Evolutionary conservation across 2,888 invertebrate species (phyloP), one percentile per base, ranked within the genome.

Genomic region (Cataglyphis rosenhaueri): DNA sequence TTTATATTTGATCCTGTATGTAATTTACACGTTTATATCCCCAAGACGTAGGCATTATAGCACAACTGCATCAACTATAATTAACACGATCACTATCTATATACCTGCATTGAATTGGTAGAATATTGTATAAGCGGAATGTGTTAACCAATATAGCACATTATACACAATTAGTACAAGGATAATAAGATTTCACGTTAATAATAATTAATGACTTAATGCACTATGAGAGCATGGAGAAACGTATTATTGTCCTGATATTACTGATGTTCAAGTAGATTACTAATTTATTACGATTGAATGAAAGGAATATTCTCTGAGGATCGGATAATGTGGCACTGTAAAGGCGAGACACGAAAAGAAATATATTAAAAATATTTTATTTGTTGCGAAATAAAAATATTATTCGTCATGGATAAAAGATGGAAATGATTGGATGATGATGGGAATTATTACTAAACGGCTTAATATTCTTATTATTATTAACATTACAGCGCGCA

Each of bases 221-320:
- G 32, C 70, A 35, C 21, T 12, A n/a, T 78, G 32, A 44, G 70
- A 78, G 78, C 78, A 79, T 79, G 78, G 44, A 70, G 21, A 38
- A 59, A 57, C 76, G 29, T 59, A 59, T 12, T 35, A 18, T 59
- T 52, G n/a, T 52, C 6, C 48, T 52, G 48, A 48, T 48, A 48
- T 48, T 52, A 61, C 64, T 83, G 32, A 65, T 70, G 48, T 65
- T 57, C 55, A 70, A 66, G 38, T 62, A 57, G 70, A 86, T 83
- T 52, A 52, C 48, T 88, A 88, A 88, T 88, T 44, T 61, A 12
- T 61, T 44, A 65, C 68, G 41, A 84, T 88, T 83, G 82, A 84
- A 82, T 35, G 32, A 61, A 9, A 64, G 21, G 29, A 62, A 41
- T 12, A 25, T 4, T 8, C 65, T 4, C 55, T 6, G 25, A 76